A percentile compares a stretch with the other conserved stretches of the same genome.
phyloP scores from a whole-genome alignment of 2,113 vertebrate genomes.

The Daboia siamensis region DNA sequence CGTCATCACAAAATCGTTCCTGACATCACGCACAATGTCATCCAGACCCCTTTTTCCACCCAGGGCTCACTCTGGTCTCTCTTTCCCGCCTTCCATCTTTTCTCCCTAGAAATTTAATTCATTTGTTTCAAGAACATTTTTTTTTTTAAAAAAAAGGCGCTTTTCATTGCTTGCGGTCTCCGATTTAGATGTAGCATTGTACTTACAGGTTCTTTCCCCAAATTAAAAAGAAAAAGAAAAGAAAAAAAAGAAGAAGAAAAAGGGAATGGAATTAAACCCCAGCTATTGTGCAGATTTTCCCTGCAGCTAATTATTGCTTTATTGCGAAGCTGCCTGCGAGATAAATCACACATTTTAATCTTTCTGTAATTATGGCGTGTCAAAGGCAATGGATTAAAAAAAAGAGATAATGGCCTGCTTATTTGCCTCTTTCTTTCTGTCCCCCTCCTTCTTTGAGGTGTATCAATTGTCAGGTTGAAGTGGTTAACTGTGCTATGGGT shows the following conservation, averaged over 20 bases:
- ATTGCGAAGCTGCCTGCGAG: constrained; percentile 2
- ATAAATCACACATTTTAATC: constrained; percentile 12
- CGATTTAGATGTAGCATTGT: background rate
- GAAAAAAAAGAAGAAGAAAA: background rate
- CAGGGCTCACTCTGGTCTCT: background rate
- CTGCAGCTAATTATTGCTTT: accelerated
- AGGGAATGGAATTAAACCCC: background rate
- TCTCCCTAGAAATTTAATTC: background rate
- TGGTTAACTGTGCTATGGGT: background rate
- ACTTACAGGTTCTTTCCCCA: background rate
- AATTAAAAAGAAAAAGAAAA: background rate
- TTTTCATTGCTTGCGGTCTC: background rate
- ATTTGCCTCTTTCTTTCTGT: background rate
- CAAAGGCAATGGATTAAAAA: constrained; percentile 16
- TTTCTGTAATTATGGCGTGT: background rate
- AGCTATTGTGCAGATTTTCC: background rate
- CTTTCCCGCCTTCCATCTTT: background rate
- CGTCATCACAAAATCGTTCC: background rate
- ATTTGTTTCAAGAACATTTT: background rate
- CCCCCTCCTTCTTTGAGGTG: background rate
- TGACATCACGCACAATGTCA: background rate
- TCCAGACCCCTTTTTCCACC: background rate
- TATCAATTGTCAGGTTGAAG: background rate
- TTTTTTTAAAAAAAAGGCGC: background rate
- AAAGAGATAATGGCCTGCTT: constrained; percentile 25